These are phyloP conservation scores for Callocephalon fimbriatum DNA, from an alignment of 2,113 vertebrate genomes.

Conservation along the genomic window DNA sequence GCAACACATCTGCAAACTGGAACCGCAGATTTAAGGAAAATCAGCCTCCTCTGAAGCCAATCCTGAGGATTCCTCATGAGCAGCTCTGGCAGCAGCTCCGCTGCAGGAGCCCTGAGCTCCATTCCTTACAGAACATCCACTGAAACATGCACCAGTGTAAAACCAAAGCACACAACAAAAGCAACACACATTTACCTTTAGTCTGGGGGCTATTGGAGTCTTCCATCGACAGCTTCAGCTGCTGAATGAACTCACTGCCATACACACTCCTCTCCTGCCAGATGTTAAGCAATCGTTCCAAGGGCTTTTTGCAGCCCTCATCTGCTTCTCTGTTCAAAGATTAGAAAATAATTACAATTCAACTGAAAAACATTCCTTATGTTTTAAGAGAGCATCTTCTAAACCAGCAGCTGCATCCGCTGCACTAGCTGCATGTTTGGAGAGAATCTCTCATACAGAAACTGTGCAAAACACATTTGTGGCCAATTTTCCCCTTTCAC, in stretches of 20 bases:
- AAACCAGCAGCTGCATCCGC: neutral
- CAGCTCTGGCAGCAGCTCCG: neutral
- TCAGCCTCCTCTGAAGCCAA: neutral
- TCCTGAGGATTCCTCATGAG: neutral
- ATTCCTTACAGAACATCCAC: neutral
- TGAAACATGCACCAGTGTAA: neutral
- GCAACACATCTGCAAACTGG: neutral
- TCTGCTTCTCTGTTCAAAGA: conserved; percentile 89
- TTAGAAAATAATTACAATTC: conserved; percentile 30
- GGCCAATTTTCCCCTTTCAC: neutral
- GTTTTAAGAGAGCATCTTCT: conserved; percentile 3
- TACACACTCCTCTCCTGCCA: conserved; percentile 97
- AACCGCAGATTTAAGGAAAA: fast-evolving
- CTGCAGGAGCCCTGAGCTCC: neutral
- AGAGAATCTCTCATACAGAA: neutral
- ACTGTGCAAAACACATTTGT: neutral
- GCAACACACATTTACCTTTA: conserved; percentile 78
- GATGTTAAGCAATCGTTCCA: conserved; percentile 96
- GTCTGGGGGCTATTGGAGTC: conserved; percentile 92
- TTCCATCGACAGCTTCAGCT: conserved; percentile 94
- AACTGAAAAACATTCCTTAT: conserved; percentile 16
- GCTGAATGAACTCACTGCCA: conserved; percentile 94
- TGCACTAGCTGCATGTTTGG: neutral
- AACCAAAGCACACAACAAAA: neutral
- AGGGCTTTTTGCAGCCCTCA: conserved; percentile 91